Conservation (phyloP, 2,888 invertebrate genomes). For the Acheta domesticus region DNA sequence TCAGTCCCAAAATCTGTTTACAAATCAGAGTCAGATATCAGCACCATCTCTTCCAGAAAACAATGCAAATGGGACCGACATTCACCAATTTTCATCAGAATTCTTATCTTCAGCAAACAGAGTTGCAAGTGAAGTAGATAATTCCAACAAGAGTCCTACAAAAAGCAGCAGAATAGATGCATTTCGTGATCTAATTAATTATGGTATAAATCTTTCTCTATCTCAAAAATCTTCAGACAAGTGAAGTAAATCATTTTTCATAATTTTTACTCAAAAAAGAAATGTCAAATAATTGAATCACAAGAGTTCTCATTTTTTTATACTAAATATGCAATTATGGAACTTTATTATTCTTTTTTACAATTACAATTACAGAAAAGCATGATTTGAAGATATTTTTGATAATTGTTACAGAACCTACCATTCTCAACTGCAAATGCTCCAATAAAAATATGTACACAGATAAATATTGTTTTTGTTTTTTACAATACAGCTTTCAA, state of each 20-base stretch:
- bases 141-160: neutral
- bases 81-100: no score
- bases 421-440: neutral
- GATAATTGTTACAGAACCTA: neutral
- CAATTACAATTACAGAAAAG: neutral
- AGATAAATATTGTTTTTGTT: neutral
- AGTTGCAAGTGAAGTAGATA: neutral
- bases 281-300: neutral
- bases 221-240: constrained; percentile 24
- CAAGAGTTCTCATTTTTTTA: constrained; percentile 11
- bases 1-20: neutral
- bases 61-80: neutral
- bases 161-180: neutral
- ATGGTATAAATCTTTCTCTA: constrained; percentile 28
- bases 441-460: neutral
- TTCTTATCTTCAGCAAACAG: no score
- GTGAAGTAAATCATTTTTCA: neutral
- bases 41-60: neutral
- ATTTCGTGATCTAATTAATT: constrained; percentile 27
- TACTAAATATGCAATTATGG: neutral
- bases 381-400: neutral
- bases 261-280: neutral
- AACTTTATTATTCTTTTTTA: neutral
- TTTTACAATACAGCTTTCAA: neutral
- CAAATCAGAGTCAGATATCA: neutral